Conservation (phyloP, 2,888 invertebrate genomes). For the Saturnia pavonia region DNA sequence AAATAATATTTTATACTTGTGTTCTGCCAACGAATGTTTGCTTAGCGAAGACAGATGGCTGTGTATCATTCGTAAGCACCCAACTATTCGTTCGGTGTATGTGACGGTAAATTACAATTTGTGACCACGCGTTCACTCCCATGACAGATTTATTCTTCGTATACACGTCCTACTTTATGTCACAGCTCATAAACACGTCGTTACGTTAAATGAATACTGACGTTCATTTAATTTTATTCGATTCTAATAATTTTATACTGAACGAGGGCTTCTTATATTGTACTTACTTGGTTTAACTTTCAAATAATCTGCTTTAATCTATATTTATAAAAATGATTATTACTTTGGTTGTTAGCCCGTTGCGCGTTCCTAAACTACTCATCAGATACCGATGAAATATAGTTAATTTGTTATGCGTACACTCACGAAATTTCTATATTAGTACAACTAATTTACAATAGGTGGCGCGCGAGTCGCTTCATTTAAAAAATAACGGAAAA, state of each 20-base stretch:
- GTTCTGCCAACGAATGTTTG: background rate
- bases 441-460: too few species aligned
- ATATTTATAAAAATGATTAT: background rate
- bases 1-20: background rate
- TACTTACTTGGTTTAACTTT: background rate
- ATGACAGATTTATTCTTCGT: constrained; percentile 74
- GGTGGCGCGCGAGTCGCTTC: too few species aligned
- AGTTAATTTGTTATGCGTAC: too few species aligned
- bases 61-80: constrained; percentile 25
- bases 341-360: background rate
- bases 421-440: too few species aligned
- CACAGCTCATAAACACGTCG: constrained; percentile 76
- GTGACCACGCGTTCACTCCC: constrained; percentile 67
- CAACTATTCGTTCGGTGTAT: constrained; percentile 55
- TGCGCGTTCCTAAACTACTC: too few species aligned
- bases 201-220: constrained; percentile 69
- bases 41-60: constrained; percentile 23
- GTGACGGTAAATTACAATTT: constrained; percentile 74
- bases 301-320: background rate
- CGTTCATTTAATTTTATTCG: constrained; percentile 60
- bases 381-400: too few species aligned
- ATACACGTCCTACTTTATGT: constrained; percentile 73
- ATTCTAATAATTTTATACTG: constrained; percentile 52
- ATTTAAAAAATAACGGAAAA: too few species aligned
- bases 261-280: constrained; percentile 11